Evolutionary conservation across 2,797 vertebrate genomes (phyloP).

Genomic region (Rhinichthys osculus): DNA sequence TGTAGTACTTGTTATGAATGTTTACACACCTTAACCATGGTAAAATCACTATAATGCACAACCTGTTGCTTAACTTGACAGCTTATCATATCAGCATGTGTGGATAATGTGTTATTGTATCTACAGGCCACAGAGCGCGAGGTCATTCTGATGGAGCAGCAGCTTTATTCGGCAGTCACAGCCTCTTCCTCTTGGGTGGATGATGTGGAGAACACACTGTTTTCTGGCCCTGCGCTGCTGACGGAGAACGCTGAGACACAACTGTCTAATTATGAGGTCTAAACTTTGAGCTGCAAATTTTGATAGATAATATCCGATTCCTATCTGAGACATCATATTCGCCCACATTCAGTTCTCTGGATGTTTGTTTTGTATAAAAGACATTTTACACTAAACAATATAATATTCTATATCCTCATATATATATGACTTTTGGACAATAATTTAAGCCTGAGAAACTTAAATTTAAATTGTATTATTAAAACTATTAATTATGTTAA

Average conservation of each 20-base stretch:
- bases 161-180: constrained; percentile 86
- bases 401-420: neutral
- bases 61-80: neutral
- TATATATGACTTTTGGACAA: neutral
- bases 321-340: neutral
- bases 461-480: neutral
- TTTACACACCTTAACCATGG: neutral
- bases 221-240: constrained; percentile 84
- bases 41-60: neutral
- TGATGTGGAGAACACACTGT: constrained; percentile 87
- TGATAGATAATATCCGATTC: neutral
- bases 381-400: neutral
- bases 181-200: constrained; percentile 92
- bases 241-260: constrained; percentile 89
- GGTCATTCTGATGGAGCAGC: constrained; percentile 83
- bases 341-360: neutral
- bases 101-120: neutral
- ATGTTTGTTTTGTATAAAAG: neutral
- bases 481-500: neutral
- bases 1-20: neutral
- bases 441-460: neutral
- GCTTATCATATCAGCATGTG: neutral
- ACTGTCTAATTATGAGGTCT: constrained; percentile 88
- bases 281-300: neutral
- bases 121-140: constrained; percentile 69